Base-by-base conservation (phyloP, 1,140 invertebrate genomes). In the Macrocentrus cingulum region DNA sequence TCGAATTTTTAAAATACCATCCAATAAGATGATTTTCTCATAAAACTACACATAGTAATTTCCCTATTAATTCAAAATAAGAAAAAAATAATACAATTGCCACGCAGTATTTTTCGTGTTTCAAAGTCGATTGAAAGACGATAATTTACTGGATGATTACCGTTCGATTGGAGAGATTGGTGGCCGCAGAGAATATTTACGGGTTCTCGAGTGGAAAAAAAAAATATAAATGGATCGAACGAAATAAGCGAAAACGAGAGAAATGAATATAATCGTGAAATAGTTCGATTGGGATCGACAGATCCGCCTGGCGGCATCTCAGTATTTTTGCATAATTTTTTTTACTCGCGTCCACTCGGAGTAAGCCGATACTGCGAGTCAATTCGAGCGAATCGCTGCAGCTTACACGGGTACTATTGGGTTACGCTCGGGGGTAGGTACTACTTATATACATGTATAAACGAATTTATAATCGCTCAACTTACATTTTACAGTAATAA, bases 371-470 rank as follows among this genome's bases (percentile, higher is more conserved):
- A 19, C 52, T 20, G 32, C n/a, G 11, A 55, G 52, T 60, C 56
- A 60, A 60, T 60, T 60, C 59, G 46, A 51, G 34, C 45, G 45
- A 60, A 41, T 39, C 44, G 52, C 15, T n/a, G 23, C 15, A 19
- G 53, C 45, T 39, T n/a, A n/a, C n/a, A n/a, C n/a, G 9, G 36
- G 42, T 52, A 50, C 52, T 60, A 60, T 60, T 56, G 59, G 45
- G 52, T 60, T 60, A 60, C 59, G 37, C 46, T 46, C 23, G 37
- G 42, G 45, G 59, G 36, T 55, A 55, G 29, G 42, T 7, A 23
- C 32, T 51, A 16, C 11, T 19, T 37, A 37, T 18, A 51, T 54
- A 36, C 44, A 42, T 54, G 36, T n/a, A n/a, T n/a, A n/a, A n/a
- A n/a, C n/a, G n/a, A n/a, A n/a, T n/a, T n/a, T n/a, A n/a, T n/a